Conservation (phyloP, 1,140 invertebrate genomes). For the Lethocerus indicus region DNA sequence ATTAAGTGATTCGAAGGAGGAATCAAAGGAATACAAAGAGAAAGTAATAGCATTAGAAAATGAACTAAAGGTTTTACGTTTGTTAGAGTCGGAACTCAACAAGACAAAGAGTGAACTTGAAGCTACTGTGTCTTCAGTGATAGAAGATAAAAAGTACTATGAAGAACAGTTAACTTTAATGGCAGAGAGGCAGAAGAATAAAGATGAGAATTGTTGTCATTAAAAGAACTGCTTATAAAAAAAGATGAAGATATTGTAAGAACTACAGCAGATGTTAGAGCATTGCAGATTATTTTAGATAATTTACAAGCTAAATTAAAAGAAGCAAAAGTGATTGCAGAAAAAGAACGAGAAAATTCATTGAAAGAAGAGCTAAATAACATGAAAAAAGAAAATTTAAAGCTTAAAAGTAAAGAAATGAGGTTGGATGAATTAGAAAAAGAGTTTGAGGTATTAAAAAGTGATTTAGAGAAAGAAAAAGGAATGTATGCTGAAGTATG, state of each 20-base stretch:
- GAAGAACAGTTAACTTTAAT: slow-evolving; percentile 34
- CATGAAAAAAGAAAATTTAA: slow-evolving; percentile 13
- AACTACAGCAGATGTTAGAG: slow-evolving; percentile 12
- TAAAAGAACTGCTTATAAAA: slow-evolving; percentile 34
- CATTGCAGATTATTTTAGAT: slow-evolving; percentile 11
- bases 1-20: slow-evolving; percentile 26
- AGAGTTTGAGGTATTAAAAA: slow-evolving; percentile 6
- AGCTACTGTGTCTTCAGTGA: slow-evolving; percentile 32
- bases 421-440: slow-evolving; percentile 17
- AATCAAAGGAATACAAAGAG: slow-evolving; percentile 29
- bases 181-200: slow-evolving; percentile 24
- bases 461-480: slow-evolving; percentile 7
- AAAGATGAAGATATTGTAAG: slow-evolving; percentile 32
- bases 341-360: not conserved
- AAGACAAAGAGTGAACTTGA: slow-evolving; percentile 32
- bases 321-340: slow-evolving; percentile 12
- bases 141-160: slow-evolving; percentile 36
- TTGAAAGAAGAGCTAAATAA: slow-evolving; percentile 10
- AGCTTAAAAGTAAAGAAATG: slow-evolving; percentile 8
- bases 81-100: slow-evolving; percentile 34
- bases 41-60: slow-evolving; percentile 35
- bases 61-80: slow-evolving; percentile 33
- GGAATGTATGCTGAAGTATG: not conserved
- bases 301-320: slow-evolving; percentile 15
- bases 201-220: slow-evolving; percentile 34